Evolutionary conservation across 2,113 vertebrate species (phyloP), one percentile per base, ranked within the genome.

Genomic region (Anguilla japonica): DNA sequence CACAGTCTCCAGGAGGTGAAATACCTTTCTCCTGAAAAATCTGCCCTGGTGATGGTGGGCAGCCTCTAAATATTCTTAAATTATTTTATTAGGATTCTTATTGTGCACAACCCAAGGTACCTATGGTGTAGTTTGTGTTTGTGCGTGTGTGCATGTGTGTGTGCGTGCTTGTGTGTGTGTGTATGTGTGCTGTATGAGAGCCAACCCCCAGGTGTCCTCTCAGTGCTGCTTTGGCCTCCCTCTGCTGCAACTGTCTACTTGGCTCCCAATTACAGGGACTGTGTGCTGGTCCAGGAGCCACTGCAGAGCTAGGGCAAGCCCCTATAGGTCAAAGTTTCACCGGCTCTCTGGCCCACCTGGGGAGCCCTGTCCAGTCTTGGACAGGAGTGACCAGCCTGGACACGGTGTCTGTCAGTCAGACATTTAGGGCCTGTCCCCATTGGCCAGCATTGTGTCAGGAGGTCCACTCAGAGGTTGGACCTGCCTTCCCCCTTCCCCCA

Each of bases 391-490:
- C 71, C 40, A 15, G 71, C 41, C 83, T 34, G 75, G 39, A 22
- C 71, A 53, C 14, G 2, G 26, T 84, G 57, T 81, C 87, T 75
- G 41, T 87, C 87, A 87, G 22, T 84, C 50, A 22, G 9, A 43
- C 20, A 26, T 78, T 46, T 15, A 16, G 75, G 29, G 83, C 80
- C 63, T 20, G 83, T 87, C 86, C 86, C 86, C 14, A 18, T 56
- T 79, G 86, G 63, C 86, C 39, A 14, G 7, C 22, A 20, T 34
- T 79, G 43, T 87, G 82, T 83, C 86, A 83, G 71, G 82, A 29
- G 39, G 9, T 79, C 81, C 43, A 78, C 67, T 26, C 34, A 34
- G 22, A 83, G 80, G 57, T 50, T 41, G 53, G 20, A 34, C 34
- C 34, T 34, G 34, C 34, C 34, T 34, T 34, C 34, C 34, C 34